These are phyloP conservation scores for Craseonycteris thonglongyai DNA, from an alignment of 2,113 vertebrate genomes.

Conservation along the genomic window DNA sequence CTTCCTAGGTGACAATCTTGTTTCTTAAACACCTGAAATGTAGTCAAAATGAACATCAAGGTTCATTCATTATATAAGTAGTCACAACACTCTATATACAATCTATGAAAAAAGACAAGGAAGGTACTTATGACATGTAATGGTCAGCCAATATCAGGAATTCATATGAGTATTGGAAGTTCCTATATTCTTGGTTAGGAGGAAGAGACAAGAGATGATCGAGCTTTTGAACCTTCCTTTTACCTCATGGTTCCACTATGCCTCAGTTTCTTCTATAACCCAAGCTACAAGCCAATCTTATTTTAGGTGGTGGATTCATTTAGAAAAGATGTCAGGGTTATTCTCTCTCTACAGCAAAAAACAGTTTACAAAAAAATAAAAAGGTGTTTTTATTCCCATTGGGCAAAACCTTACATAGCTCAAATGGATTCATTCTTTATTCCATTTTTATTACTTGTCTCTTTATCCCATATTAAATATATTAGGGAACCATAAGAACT, in stretches of 20 bases:
- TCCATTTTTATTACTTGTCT: background rate
- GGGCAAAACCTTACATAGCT: background rate
- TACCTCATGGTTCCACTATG: background rate
- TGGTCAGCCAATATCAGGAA: background rate
- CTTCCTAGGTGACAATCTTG: background rate
- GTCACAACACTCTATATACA: background rate
- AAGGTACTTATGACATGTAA: background rate
- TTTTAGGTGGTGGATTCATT: background rate
- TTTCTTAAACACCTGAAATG: background rate
- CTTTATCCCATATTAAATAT: background rate
- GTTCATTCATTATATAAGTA: background rate
- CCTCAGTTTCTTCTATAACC: background rate
- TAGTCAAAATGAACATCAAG: background rate
- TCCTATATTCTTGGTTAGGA: background rate
- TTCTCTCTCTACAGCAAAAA: background rate
- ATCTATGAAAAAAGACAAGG: background rate
- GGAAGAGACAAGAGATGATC: fast-evolving
- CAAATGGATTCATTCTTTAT: background rate
- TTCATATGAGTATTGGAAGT: no score
- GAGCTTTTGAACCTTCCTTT: background rate
- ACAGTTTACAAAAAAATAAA: background rate
- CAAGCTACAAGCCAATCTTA: background rate
- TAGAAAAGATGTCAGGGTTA: background rate
- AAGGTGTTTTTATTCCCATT: background rate
- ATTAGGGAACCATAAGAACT: background rate